phyloP scores from a whole-genome alignment of 1,140 invertebrate species.

The Trachymyrmex septentrionalis region DNA sequence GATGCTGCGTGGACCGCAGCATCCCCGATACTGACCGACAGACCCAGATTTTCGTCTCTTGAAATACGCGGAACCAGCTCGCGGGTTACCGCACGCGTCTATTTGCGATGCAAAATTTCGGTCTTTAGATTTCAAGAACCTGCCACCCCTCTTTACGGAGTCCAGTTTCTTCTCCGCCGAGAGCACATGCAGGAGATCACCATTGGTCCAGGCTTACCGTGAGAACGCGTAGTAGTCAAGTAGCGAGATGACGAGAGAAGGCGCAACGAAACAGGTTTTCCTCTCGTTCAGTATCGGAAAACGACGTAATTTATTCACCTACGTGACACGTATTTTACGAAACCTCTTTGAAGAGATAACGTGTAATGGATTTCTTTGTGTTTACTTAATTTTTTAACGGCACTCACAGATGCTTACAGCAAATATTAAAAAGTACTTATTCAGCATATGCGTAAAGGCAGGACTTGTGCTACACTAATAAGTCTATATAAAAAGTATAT shows the following conservation, averaged over 20 bases:
- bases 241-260: constrained; percentile 62
- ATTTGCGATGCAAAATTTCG: constrained; percentile 77
- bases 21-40: constrained; percentile 81
- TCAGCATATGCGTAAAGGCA: neutral
- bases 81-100: constrained; percentile 51
- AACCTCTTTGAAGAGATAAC: neutral
- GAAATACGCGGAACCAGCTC: constrained; percentile 80
- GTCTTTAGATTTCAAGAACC: constrained; percentile 71
- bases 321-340: neutral
- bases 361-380: constrained; percentile 8
- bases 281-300: constrained; percentile 48
- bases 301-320: constrained; percentile 47
- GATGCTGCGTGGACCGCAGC: constrained; percentile 80
- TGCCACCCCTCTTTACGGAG: constrained; percentile 58
- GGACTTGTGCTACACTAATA: neutral
- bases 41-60: constrained; percentile 72
- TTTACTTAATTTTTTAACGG: constrained; percentile 24
- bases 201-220: constrained; percentile 78
- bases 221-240: constrained; percentile 80
- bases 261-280: constrained; percentile 79
- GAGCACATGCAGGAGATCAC: constrained; percentile 67
- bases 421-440: neutral
- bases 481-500: constrained; percentile 1
- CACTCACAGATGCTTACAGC: neutral
- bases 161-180: constrained; percentile 65